Conservation (phyloP, 2,888 invertebrate species). For the Patella pellucida region DNA sequence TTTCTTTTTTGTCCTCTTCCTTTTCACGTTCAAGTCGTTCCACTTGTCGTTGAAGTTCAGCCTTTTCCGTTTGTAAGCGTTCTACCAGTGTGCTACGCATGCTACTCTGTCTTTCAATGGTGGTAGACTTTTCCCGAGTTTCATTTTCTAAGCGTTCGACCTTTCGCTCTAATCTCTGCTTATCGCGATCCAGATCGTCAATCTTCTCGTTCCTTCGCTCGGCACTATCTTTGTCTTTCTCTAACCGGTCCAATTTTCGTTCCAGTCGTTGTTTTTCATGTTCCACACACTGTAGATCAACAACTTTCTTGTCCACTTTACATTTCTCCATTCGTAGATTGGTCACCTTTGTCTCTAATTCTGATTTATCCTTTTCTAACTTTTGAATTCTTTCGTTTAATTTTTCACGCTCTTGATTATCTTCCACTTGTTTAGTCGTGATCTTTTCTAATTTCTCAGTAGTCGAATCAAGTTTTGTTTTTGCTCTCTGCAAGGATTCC, state of each 20-base stretch:
- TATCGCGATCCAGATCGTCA: conserved; percentile 31
- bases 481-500: background rate
- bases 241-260: conserved; percentile 32
- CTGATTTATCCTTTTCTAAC: conserved; percentile 27
- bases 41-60: conserved; percentile 41
- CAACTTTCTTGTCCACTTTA: conserved; percentile 28
- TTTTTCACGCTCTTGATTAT: background rate
- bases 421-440: background rate
- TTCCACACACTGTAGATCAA: conserved; percentile 17
- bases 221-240: conserved; percentile 30
- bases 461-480: background rate
- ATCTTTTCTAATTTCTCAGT: background rate
- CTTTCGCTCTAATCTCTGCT: conserved; percentile 10
- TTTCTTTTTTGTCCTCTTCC: conserved; percentile 36
- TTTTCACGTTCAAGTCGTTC: conserved; percentile 35
- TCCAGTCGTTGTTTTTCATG: conserved; percentile 32
- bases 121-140: conserved; percentile 20
- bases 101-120: conserved; percentile 13
- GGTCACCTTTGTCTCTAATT: conserved; percentile 28
- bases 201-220: conserved; percentile 30
- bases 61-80: conserved; percentile 41
- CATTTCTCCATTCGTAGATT: conserved; percentile 29
- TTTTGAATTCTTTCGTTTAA: conserved; percentile 20
- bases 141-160: conserved; percentile 29
- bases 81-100: conserved; percentile 29